A percentile compares a stretch with the other conserved stretches of the same genome.
These are phyloP conservation scores for Morpho helenor DNA, from an alignment of 2,888 invertebrate species.

Conservation along the genomic window DNA sequence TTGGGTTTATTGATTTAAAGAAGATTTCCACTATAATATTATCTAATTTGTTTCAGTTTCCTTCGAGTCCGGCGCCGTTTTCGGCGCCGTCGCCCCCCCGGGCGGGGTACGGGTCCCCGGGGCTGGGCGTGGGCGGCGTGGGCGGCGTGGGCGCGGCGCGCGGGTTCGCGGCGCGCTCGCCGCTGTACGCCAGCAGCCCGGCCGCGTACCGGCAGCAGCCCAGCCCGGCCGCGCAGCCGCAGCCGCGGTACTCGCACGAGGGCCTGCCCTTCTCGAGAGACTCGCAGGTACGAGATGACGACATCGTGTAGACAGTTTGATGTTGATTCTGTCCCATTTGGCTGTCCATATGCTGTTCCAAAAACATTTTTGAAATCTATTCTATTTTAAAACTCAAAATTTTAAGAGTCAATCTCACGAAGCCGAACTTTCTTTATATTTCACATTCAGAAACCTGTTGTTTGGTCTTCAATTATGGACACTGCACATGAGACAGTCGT, in stretches of 20 bases:
- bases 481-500: too few relatives aligned
- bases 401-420: too few relatives aligned
- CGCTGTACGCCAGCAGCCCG: conserved; percentile 37
- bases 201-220: conserved; percentile 47
- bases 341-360: too few relatives aligned
- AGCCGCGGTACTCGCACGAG: conserved; percentile 32
- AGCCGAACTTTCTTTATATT: too few relatives aligned
- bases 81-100: conserved; percentile 33
- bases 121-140: conserved; percentile 26
- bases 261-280: conserved; percentile 32
- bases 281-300: neutral
- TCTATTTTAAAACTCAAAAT: too few relatives aligned
- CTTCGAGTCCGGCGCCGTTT: conserved; percentile 48
- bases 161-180: conserved; percentile 52
- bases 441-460: too few relatives aligned
- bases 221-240: conserved; percentile 32
- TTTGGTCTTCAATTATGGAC: too few relatives aligned
- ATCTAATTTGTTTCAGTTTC: conserved; percentile 40
- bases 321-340: too few relatives aligned
- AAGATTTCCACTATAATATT: neutral
- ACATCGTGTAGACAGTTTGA: too few relatives aligned
- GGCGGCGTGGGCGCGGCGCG: conserved; percentile 27
- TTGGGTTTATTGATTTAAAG: too few relatives aligned
- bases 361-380: too few relatives aligned
- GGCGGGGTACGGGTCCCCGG: conserved; percentile 32